Percentiles rank a stretch among this genome's conserved stretches.
These are phyloP conservation scores for Crax fasciolata DNA, from an alignment of 2,797 vertebrate species.

Conservation along the genomic window DNA sequence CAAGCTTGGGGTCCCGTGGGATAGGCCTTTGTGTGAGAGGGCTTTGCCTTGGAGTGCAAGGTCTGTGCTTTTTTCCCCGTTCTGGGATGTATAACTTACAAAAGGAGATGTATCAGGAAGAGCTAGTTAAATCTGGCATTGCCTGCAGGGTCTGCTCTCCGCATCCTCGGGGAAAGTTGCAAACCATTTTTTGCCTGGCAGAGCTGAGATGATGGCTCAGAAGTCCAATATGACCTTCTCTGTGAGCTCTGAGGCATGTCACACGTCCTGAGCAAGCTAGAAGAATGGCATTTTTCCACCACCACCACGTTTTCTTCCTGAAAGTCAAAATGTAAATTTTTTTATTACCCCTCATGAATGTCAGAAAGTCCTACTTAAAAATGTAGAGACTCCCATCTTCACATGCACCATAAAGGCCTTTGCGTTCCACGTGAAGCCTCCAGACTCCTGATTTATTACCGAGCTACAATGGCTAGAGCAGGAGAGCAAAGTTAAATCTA, in stretches of 20 bases:
- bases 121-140: background rate
- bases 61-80: background rate
- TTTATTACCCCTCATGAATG: constrained; percentile 40
- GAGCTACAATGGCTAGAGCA: constrained; percentile 28
- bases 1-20: accelerated
- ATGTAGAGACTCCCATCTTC: constrained; percentile 51
- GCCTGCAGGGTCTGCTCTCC: background rate
- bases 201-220: constrained; percentile 4
- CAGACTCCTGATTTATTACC: constrained; percentile 52
- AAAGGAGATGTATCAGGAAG: background rate
- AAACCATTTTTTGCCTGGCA: constrained; percentile 1
- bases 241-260: constrained; percentile 23
- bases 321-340: constrained; percentile 64
- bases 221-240: constrained; percentile 43
- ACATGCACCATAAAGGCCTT: constrained; percentile 13
- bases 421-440: background rate
- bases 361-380: constrained; percentile 61
- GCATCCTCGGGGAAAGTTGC: background rate
- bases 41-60: accelerated
- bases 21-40: accelerated
- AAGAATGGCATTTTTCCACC: background rate
- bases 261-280: background rate
- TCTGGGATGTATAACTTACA: background rate
- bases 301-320: background rate
- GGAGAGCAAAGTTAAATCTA: constrained; percentile 56